Evolutionary conservation across 1,140 invertebrate genomes (phyloP).

Genomic region (Potamilus streckersoni): DNA sequence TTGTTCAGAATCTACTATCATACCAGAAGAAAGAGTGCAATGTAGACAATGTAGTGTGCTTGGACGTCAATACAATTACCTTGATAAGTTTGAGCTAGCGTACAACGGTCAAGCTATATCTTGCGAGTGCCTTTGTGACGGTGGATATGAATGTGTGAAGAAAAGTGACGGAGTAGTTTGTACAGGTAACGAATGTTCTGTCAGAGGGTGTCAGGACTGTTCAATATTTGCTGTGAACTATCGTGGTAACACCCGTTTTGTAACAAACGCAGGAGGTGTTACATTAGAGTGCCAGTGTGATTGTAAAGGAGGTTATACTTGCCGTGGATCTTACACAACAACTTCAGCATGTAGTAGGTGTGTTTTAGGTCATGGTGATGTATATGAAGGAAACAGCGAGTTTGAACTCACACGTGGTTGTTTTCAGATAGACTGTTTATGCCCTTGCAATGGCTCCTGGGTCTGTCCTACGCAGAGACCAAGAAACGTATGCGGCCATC

Average conservation of each 20-base stretch:
- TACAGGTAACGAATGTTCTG: conserved; percentile 4
- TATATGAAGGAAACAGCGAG: conserved; percentile 16
- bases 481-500: neutral
- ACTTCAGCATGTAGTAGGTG: conserved; percentile 6
- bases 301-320: conserved; percentile 20
- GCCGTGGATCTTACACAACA: conserved; percentile 12
- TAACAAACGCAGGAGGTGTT: conserved; percentile 14
- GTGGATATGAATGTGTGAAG: conserved; percentile 22
- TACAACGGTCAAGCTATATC: conserved; percentile 5
- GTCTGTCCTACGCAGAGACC: conserved; percentile 24
- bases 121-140: conserved; percentile 24
- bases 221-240: conserved; percentile 12
- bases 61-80: conserved; percentile 4
- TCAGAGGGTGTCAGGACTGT: conserved; percentile 5
- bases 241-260: conserved; percentile 11
- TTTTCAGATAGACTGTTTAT: conserved; percentile 26
- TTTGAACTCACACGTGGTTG: conserved; percentile 28
- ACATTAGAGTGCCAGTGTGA: conserved; percentile 23
- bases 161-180: neutral
- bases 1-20: neutral
- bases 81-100: conserved; percentile 13
- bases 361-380: conserved; percentile 13
- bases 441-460: conserved; percentile 27
- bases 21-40: neutral
- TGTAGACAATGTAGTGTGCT: conserved; percentile 20